Conservation (phyloP, 1,140 invertebrate genomes). For the Drosophila lini region DNA sequence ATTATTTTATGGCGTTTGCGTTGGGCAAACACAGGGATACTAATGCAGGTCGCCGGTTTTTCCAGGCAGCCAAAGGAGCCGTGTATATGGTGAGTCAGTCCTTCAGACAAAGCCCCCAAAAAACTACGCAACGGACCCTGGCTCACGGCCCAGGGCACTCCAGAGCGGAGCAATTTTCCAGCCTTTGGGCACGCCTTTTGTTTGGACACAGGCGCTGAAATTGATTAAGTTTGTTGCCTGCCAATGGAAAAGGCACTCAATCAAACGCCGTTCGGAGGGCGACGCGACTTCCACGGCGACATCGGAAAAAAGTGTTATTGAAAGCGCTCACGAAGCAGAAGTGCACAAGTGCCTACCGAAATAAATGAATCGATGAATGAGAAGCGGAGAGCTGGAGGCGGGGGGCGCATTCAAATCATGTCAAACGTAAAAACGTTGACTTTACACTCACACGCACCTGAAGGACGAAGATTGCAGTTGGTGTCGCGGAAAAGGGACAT, state of each 20-base stretch:
- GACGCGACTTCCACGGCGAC: not conserved
- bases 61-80: slow-evolving; percentile 28
- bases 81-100: slow-evolving; percentile 46
- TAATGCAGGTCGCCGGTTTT: slow-evolving; percentile 9
- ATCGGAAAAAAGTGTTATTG: slow-evolving; percentile 53
- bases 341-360: slow-evolving; percentile 51
- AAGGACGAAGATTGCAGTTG: slow-evolving; percentile 24
- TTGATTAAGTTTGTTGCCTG: slow-evolving; percentile 80
- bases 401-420: slow-evolving; percentile 69
- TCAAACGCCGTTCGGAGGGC: slow-evolving; percentile 53
- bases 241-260: slow-evolving; percentile 76
- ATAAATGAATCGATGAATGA: slow-evolving; percentile 58
- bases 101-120: slow-evolving; percentile 22
- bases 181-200: slow-evolving; percentile 76
- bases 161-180: slow-evolving; percentile 58
- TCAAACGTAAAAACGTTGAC: slow-evolving; percentile 74
- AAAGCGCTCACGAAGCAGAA: slow-evolving; percentile 26
- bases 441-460: slow-evolving; percentile 45
- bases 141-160: not conserved
- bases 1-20: slow-evolving; percentile 75
- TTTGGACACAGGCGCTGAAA: slow-evolving; percentile 78
- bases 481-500: slow-evolving; percentile 27
- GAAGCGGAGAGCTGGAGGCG: not conserved
- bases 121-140: slow-evolving; percentile 43
- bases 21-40: slow-evolving; percentile 44